Evolutionary conservation across 2,113 vertebrate species (phyloP), one percentile per base, ranked within the genome.

Genomic region (Rattus rattus): DNA sequence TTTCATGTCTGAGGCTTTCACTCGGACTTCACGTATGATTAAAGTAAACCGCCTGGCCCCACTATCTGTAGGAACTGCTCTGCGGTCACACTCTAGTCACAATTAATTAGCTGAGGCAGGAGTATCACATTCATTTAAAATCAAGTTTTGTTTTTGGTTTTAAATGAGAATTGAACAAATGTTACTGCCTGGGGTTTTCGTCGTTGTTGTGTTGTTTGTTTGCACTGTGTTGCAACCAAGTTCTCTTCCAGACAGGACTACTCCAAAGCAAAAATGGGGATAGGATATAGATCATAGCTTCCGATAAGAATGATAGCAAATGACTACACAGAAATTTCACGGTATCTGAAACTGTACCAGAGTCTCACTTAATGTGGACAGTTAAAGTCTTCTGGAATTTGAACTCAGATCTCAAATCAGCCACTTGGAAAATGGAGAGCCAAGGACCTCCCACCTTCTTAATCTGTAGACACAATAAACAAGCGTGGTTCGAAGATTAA

Each of bases 211-310:
- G 4, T 59, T 67, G 65, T 13, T 67, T 30, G 11, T 95, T 94
- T 96, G 77, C 79, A 73, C 1, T n/a, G 65, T 92, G 77, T 88
- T 91, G 87, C 89, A 95, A 96, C 11, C 43, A 95, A 92, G 43
- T 72, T 88, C 86, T 77, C 56, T 79, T 17, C 61, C 47, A 76
- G 28, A n/a, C 76, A 67, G 43, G 43, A 76, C 49, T 59, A 73
- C 47, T 76, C 81, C 67, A 36, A 4, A 67, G 65, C 63, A 88
- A 87, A 12, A 39, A 76, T 11, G 47, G 43, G 87, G 97, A 49
- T 52, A 67, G 0, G 9, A 94, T 33, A 47, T 10, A 5, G 69
- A 26, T 63, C 73, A 10, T 12, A 69, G 73, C 84, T 95, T 90
- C 79, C 24, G 22, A 65, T 70, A 92, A 69, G 39, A 69, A 54